These are phyloP conservation scores for Ellobium chinense DNA, from an alignment of 2,888 invertebrate genomes.

Conservation along the genomic window DNA sequence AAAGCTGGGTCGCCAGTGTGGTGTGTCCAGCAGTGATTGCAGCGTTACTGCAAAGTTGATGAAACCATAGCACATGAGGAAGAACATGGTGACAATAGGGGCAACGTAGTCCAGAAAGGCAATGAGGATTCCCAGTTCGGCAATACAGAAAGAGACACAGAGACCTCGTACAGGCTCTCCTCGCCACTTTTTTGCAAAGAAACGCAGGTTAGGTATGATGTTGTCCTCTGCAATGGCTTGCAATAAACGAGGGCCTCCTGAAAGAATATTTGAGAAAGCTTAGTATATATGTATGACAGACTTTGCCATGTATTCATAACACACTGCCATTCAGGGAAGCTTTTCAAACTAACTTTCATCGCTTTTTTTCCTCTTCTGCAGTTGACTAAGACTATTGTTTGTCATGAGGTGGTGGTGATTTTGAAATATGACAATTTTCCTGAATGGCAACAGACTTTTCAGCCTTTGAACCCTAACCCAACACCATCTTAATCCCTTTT, in stretches of 20 bases:
- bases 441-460: too few species aligned
- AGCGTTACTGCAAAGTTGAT: conserved; percentile 98
- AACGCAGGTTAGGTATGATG: conserved; percentile 95
- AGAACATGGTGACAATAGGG: conserved; percentile 97
- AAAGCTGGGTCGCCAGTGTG: conserved; percentile 97
- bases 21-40: conserved; percentile 92
- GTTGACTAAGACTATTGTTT: too few species aligned
- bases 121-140: conserved; percentile 86
- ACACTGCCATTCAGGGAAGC: too few species aligned
- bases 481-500: too few species aligned
- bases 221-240: conserved; percentile 98
- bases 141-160: conserved; percentile 83
- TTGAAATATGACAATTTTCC: too few species aligned
- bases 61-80: conserved; percentile 99
- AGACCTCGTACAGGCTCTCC: conserved; percentile 98
- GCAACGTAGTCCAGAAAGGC: conserved; percentile 97
- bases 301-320: too few species aligned
- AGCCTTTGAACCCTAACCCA: too few species aligned
- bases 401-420: too few species aligned
- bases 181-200: conserved; percentile 90
- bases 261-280: too few species aligned
- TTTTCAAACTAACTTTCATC: too few species aligned
- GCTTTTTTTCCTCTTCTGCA: too few species aligned
- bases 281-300: too few species aligned
- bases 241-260: conserved; percentile 81